phyloP scores from a whole-genome alignment of 2,113 vertebrate species.

The Miniopterus natalensis region DNA sequence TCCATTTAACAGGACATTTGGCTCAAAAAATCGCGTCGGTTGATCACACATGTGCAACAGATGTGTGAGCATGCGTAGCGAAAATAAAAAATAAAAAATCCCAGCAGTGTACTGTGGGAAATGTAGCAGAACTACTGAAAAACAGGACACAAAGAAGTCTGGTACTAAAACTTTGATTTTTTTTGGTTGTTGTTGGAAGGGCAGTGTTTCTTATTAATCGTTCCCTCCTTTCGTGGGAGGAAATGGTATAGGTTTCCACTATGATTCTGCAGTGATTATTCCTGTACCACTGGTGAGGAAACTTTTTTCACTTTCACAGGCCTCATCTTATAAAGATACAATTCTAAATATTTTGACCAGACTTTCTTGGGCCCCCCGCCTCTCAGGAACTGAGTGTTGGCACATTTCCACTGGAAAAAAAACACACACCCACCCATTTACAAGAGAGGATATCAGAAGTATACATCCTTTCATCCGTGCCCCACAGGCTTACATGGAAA shows the following conservation, averaged over 20 bases:
- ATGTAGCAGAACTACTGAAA: slow-evolving; percentile 90
- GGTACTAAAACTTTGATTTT: slow-evolving; percentile 86
- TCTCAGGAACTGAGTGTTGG: slow-evolving; percentile 86
- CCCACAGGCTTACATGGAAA: slow-evolving; percentile 85
- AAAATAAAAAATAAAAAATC: slow-evolving; percentile 89
- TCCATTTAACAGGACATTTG: slow-evolving; percentile 91
- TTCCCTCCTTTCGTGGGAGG: slow-evolving; percentile 70
- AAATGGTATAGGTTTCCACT: slow-evolving; percentile 75
- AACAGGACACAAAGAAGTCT: slow-evolving; percentile 86
- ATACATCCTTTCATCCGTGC: slow-evolving; percentile 89
- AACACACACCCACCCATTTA: slow-evolving; percentile 83
- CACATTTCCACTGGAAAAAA: slow-evolving; percentile 84
- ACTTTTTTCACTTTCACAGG: slow-evolving; percentile 83
- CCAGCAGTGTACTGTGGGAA: slow-evolving; percentile 88
- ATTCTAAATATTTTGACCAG: slow-evolving; percentile 86
- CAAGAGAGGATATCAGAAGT: slow-evolving; percentile 89
- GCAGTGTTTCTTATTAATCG: slow-evolving; percentile 84
- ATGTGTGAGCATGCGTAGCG: slow-evolving; percentile 89
- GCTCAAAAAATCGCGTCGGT: slow-evolving; percentile 86
- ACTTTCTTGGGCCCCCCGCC: slow-evolving; percentile 81
- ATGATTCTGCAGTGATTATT: slow-evolving; percentile 84
- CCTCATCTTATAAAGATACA: slow-evolving; percentile 80
- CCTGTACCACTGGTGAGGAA: slow-evolving; percentile 80
- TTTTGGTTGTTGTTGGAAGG: slow-evolving; percentile 81
- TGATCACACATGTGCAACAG: slow-evolving; percentile 92